Base-by-base conservation (phyloP, 2,888 invertebrate species). In the Ochropleura plecta region DNA sequence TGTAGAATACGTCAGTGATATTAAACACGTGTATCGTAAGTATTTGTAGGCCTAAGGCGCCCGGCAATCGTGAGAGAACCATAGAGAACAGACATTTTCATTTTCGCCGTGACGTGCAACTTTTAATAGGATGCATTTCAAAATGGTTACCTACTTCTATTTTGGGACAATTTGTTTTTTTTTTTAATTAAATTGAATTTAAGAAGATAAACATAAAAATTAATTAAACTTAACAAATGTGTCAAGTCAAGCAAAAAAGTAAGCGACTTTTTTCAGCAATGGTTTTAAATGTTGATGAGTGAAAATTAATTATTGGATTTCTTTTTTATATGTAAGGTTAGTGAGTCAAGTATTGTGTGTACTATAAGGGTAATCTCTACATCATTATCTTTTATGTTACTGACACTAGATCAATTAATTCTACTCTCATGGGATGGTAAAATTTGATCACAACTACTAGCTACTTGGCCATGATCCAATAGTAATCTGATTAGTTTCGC, bases 11-110 rank as follows among this genome's bases (percentile, higher is more conserved):
- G 65, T 79, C 60, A 79, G 14, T 49, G 20, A 8, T n/a, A 12
- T 40, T 74, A 20, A 30, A n/a, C 49, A 63, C 70, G 79, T 65
- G 78, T 77, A 74, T 18, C 46, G n/a, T 40, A 40, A n/a, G 16
- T 30, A 42, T 46, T 63, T 48, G 16, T 68, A 63, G 78, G 63
- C 64, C 79, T 79, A 79, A 66, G 60, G 30, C 60, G 59, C 9
- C 16, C 48, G 48, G 40, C 49, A 51, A 40, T 60, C 30, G 48
- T 65, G 42, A 55, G 16, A 16, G 30, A 30, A 68, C 8, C 40
- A 44, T 16, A 48, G 30, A 30, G 30, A 30, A 30, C 30, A 30
- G 9, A 9, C 12, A 57, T 44, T 46, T 6, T 14, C 44, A 51
- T 16, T 78, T 70, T 71, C 14, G 30, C 12, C 20, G 14, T 30